Evolutionary conservation across 2,797 vertebrate species (phyloP), one percentile per base, ranked within the genome.

Genomic region (Propithecus deckenii): DNA sequence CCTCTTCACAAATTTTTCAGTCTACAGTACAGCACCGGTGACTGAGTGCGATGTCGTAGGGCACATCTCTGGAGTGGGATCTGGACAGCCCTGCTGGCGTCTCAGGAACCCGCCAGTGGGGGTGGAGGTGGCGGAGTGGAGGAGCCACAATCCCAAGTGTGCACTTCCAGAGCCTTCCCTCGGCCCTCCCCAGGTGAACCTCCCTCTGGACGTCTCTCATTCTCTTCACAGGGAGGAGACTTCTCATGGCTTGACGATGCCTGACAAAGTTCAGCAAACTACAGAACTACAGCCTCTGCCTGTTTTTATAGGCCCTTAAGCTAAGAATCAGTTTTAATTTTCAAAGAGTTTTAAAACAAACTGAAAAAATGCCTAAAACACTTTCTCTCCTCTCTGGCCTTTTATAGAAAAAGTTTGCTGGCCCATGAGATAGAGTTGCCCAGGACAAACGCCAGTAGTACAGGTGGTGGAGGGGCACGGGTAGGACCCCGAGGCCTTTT

Each of bases 381-480:
- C 12, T 17, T 41, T 17, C 20, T 81, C 28, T 80, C 28, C 17
- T 81, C n/a, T 80, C 22, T 3, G 22, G 61, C n/a, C 5, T 23
- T 50, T 48, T 32, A 20, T 10, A 41, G 30, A 67, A 43, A 23
- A 43, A 28, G 41, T 35, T n/a, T 59, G 14, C 28, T 22, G 17
- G 25, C 50, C 14, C 25, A 2, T 2, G 46, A 15, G 46, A 15
- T 0, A 52, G 25, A 71, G 25, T 20, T 15, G 0, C 25, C 43
- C 20, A 12, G 48, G 67, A 72, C 35, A 10, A n/a, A 59, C 48
- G 8, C 13, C 2, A 0, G 1, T 0, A 4, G 17, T 0, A 17
- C 11, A 3, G 12, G 38, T 57, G 22, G 55, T 25, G 22, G 55
- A 23, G 0, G 4, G 12, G 15, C 1, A 41, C 6, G 12, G 4